Conservation (phyloP, 2,888 invertebrate genomes). For the Cosmia trapezina region DNA sequence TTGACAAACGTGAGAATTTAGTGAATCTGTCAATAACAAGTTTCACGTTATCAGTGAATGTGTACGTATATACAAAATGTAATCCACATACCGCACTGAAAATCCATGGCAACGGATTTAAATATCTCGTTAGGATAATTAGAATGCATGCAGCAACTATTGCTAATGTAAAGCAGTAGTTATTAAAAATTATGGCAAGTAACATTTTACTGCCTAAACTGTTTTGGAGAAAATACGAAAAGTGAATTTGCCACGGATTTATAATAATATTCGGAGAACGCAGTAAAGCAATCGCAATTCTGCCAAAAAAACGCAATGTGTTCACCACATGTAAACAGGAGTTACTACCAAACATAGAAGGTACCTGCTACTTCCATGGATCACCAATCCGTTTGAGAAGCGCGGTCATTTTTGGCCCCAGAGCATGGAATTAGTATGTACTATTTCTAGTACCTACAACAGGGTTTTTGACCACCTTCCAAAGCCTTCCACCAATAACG, state of each 20-base stretch:
- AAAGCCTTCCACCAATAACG: neutral
- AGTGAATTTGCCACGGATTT: neutral
- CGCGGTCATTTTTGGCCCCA: neutral
- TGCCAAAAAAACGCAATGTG: neutral
- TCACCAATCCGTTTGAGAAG: neutral
- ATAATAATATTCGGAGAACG: too few species aligned
- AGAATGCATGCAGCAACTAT: neutral
- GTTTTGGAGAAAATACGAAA: neutral
- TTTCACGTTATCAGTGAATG: slow-evolving; percentile 8
- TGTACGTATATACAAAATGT: neutral
- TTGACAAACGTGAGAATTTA: neutral
- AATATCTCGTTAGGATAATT: neutral
- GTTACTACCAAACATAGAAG: neutral
- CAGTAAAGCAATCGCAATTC: neutral
- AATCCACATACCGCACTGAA: neutral
- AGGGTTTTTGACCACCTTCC: neutral
- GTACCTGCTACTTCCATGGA: neutral
- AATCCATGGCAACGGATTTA: neutral
- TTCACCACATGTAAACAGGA: neutral
- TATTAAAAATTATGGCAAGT: neutral
- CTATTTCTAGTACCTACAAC: too few species aligned
- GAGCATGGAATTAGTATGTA: too few species aligned
- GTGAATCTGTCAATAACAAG: slow-evolving; percentile 29
- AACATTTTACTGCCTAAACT: neutral
- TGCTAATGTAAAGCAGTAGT: too few species aligned